Conservation (phyloP, 2,888 invertebrate genomes). For the Calliphora vomitoria region DNA sequence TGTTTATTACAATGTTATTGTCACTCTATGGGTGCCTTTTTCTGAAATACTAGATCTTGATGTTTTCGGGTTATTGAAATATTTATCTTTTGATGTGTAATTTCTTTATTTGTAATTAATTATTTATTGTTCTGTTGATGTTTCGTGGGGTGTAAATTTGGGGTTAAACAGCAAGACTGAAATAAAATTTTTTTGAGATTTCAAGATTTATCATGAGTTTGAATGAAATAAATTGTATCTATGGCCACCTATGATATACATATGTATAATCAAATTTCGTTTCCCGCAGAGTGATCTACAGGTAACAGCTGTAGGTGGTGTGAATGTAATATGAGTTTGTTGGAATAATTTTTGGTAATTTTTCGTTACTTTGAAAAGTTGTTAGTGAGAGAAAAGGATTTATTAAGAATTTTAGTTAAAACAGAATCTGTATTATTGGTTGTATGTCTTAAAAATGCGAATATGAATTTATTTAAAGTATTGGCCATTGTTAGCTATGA, state of each 20-base stretch:
- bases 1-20: slow-evolving; percentile 51
- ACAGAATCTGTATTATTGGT: no score
- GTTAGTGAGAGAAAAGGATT: no score
- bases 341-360: no score
- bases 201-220: not conserved
- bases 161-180: not conserved
- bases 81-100: not conserved
- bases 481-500: no score
- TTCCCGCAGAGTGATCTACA: not conserved
- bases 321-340: no score
- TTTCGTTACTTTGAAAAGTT: no score
- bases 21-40: slow-evolving; percentile 37
- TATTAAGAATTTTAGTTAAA: no score
- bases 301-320: not conserved
- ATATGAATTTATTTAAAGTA: no score
- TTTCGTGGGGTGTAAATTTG: not conserved
- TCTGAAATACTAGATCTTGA: not conserved
- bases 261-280: not conserved
- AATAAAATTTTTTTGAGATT: not conserved
- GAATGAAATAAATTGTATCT: not conserved
- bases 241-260: not conserved
- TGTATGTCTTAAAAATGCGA: no score
- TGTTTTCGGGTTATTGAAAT: slow-evolving; percentile 9
- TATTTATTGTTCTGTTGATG: slow-evolving; percentile 49
- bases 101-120: slow-evolving; percentile 40